Base-by-base conservation (phyloP, 2,888 invertebrate genomes). In the Lysandra bellargus region DNA sequence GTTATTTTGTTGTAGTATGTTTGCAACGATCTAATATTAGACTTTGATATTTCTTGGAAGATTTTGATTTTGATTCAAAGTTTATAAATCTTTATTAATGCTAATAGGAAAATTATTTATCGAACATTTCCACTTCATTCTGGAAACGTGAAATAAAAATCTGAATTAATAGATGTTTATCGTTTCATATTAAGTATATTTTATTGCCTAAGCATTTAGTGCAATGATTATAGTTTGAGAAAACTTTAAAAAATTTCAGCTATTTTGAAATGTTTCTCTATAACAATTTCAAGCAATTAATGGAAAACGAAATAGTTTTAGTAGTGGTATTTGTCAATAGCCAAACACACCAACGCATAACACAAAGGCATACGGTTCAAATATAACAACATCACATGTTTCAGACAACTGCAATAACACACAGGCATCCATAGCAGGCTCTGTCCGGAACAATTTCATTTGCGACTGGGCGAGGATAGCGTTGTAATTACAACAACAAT, bases 401-500 rank as follows among this genome's bases (percentile, higher is more conserved):
- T 83, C 83, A 84, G 85, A 86, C 88, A 87, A 88, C 88, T 88
- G 92, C 89, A 92, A 89, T 89, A 90, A 88, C 88, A 89, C 87
- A 89, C 89, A 88, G 92, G 92, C 89, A 90, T 90, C 91, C 90
- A 89, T 89, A 91, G 90, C 91, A 90, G 88, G 92, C 90, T 91
- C 90, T 90, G 90, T 92, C 91, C 92, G 92, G 93, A 94, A 94
- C 94, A 94, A 94, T 94, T 94, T 94, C 94, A 93, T 94, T 94
- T 94, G 94, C 93, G 92, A 93, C 92, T 93, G 94, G 90, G 92
- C 92, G 94, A 94, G 92, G 85, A 94, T 92, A 93, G 92, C 92
- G 93, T 90, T 91, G 92, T 95, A 94, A 95, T 94, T 95, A 94
- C 92, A 93, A 94, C 95, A 94, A 94, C 95, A 94, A 95, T 95